Evolutionary conservation across 2,113 vertebrate genomes (phyloP), one percentile per base, ranked within the genome.

Genomic region (Gallinago undulata): DNA sequence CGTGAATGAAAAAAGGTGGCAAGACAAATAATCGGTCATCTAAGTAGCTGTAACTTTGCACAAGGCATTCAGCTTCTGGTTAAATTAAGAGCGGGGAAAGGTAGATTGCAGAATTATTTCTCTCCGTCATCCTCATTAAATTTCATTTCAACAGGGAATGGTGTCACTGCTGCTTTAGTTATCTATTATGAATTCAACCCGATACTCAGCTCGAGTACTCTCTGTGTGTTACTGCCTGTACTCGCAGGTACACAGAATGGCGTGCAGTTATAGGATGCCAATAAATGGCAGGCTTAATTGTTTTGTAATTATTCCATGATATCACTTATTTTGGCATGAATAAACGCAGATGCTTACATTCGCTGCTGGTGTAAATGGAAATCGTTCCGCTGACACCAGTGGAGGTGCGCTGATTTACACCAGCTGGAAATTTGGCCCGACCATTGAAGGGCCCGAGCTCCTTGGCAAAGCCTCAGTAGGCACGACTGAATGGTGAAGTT

Each of bases 41-140:
- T 84, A 96, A 95, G 82, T 96, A 83, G 73, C 56, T 88, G 63
- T 81, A 97, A 96, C 94, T 97, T 95, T 78, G 72, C n/a, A 95
- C 64, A 73, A 93, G 89, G 84, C 78, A 87, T 94, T 96, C 57
- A 87, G 81, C 70, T 97, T 91, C 85, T 92, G 62, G 78, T 96
- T 97, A 95, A 97, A 97, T 97, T 96, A 97, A 95, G 94, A 97
- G 89, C 87, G 93, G 91, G 94, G 59, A 91, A 88, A 88, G 74
- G 94, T 95, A 94, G 83, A 96, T 64, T 39, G 77, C 56, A 96
- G 78, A 97, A 93, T 97, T 97, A 95, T 72, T 96, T 96, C 93
- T 96, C 78, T 96, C 94, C 70, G 77, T 94, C 84, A 53, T 92
- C 78, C 96, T 98, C 97, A 98, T 98, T 98, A 98, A 97, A 97